Percentiles rank a stretch among this genome's conserved stretches.
Evolutionary conservation across 2,888 invertebrate species (phyloP).

Genomic region (Onchidella celtica): DNA sequence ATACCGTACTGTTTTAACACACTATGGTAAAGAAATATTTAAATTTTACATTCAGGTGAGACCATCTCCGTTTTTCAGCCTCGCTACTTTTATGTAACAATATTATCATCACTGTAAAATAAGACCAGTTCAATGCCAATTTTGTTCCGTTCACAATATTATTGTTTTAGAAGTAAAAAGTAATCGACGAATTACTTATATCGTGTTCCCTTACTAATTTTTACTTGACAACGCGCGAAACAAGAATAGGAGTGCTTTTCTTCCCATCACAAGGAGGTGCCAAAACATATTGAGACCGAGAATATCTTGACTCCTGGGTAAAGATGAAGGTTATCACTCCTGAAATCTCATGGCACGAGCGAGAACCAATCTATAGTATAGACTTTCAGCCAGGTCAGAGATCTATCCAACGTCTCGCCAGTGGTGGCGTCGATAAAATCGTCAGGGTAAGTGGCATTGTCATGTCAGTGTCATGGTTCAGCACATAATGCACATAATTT

Average conservation of each 20-base stretch:
- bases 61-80: no score
- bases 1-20: no score
- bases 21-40: no score
- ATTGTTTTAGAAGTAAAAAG: not conserved
- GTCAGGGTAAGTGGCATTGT: conserved; percentile 87
- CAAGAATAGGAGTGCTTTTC: not conserved
- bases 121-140: no score
- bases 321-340: conserved; percentile 96
- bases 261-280: not conserved
- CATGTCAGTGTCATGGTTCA: no score
- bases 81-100: no score
- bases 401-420: conserved; percentile 87
- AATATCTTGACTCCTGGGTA: no score
- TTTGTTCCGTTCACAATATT: no score
- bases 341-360: conserved; percentile 98
- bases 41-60: no score
- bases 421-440: conserved; percentile 94
- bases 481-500: no score
- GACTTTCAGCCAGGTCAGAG: conserved; percentile 75
- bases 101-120: no score
- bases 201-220: not conserved
- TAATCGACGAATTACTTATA: not conserved
- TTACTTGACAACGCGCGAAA: not conserved
- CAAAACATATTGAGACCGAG: not conserved
- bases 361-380: conserved; percentile 93